phyloP scores from a whole-genome alignment of 1,140 invertebrate species.

The Trichogramma pretiosum region DNA sequence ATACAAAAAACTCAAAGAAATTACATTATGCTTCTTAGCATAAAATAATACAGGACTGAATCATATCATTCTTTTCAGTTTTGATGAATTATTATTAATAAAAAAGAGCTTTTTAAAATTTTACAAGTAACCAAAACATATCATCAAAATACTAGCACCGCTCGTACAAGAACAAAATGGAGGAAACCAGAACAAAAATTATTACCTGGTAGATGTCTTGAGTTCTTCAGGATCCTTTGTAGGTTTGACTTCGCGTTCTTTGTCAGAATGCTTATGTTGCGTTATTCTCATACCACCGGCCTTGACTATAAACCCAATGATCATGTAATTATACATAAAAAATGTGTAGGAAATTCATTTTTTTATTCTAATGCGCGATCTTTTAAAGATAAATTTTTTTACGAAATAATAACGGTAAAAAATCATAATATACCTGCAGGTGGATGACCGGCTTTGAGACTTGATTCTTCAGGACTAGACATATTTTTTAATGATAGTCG shows the following conservation, averaged over 20 bases:
- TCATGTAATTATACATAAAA: slow-evolving; percentile 3
- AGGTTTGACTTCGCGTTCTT: slow-evolving; percentile 51
- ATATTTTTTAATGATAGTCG: too few species aligned
- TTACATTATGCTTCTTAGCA: too few species aligned
- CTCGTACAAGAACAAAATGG: neutral
- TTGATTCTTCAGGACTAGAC: slow-evolving; percentile 51
- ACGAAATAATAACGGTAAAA: neutral
- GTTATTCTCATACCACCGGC: slow-evolving; percentile 87
- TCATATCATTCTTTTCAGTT: too few species aligned
- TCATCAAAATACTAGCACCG: too few species aligned
- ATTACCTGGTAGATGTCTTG: slow-evolving; percentile 37
- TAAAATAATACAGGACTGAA: too few species aligned
- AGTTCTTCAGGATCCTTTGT: slow-evolving; percentile 37
- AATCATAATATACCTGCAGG: slow-evolving; percentile 64
- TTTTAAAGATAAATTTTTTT: too few species aligned
- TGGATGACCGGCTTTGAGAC: slow-evolving; percentile 72
- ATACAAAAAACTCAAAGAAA: too few species aligned
- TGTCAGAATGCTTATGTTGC: slow-evolving; percentile 67
- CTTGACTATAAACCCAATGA: slow-evolving; percentile 59
- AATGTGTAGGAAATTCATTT: too few species aligned
- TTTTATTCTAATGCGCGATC: too few species aligned
- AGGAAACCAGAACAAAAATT: neutral
- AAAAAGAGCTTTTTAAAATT: too few species aligned
- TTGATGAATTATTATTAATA: too few species aligned
- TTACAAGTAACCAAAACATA: too few species aligned